Base-by-base conservation (phyloP, 1,140 invertebrate species). In the Dendrolimus kikuchii region DNA sequence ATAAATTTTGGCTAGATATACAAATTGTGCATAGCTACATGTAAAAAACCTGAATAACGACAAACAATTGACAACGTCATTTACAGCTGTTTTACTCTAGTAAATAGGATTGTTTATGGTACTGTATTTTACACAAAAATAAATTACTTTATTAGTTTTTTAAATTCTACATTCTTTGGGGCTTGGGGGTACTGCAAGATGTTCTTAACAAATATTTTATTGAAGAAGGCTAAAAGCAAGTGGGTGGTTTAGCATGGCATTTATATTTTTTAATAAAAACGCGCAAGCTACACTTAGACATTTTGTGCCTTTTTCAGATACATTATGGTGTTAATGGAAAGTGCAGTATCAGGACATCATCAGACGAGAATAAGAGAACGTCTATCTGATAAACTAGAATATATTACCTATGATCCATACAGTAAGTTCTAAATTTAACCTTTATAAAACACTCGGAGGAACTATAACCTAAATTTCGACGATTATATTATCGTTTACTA, bases 301-400 rank as follows among this genome's bases (percentile, higher is more conserved):
- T 51, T 37, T 44, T 54, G 59, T 51, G 41, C 45, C n/a, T 52
- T 57, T 88, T 89, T 66, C 60, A 95, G 93, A 72, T 59, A 75
- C 40, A 88, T 96, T 2, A 91, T 96, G 90, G 94, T 96, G 2
- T 50, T 93, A 53, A 87, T 94, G 81, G 90, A 95, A 74, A 96
- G 95, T 82, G 74, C 92, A 47, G 92, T 94, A 10, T 93, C 90
- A 64, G 94, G 94, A 7, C 94, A 96, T 65, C 90, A 88, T 63
- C 88, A 90, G 40, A 89, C 89, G 44, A 71, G 74, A 51, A 89
- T 92, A 40, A 88, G 95, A 50, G 93, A 94, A 58, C 89, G 94
- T 62, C 71, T 93, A 39, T 93, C 80, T 5, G 95, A 96, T 40
- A 96, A 96, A 89, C 59, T 95, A 40, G 95, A 96, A 85, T 57